Percentiles rank a stretch among this genome's conserved stretches.
phyloP scores from a whole-genome alignment of 2,797 vertebrate species.

The Urophycis tenuis region DNA sequence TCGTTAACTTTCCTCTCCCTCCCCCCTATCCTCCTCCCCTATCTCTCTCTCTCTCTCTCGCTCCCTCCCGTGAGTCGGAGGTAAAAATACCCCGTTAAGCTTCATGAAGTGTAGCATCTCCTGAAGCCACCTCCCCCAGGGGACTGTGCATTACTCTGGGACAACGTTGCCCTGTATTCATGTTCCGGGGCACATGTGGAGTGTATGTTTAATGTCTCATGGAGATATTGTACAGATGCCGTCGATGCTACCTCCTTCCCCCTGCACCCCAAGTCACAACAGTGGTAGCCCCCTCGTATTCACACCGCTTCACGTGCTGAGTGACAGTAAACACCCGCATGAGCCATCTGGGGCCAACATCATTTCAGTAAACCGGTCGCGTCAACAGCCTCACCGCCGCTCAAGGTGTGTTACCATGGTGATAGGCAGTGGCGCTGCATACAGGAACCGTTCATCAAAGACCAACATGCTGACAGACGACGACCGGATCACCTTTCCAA shows the following conservation, averaged over 20 bases:
- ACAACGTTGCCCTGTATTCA: background rate
- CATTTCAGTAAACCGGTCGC: slow-evolving; percentile 34
- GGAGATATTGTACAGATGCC: slow-evolving; percentile 17
- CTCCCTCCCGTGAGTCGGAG: slow-evolving; percentile 18
- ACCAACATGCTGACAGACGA: slow-evolving; percentile 31
- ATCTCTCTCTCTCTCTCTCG: slow-evolving; percentile 6
- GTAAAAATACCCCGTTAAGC: slow-evolving; percentile 22
- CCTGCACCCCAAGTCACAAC: background rate
- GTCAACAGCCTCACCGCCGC: slow-evolving; percentile 31
- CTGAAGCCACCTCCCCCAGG: background rate
- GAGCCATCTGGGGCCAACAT: slow-evolving; percentile 55
- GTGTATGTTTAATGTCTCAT: slow-evolving; percentile 8
- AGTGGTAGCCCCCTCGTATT: slow-evolving; percentile 22
- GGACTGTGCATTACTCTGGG: slow-evolving; percentile 1
- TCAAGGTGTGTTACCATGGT: slow-evolving; percentile 46
- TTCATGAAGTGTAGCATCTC: slow-evolving; percentile 11
- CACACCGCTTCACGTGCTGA: slow-evolving; percentile 36
- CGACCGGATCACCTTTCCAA: background rate
- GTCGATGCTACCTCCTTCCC: slow-evolving; percentile 21
- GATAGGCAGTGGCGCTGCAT: slow-evolving; percentile 25
- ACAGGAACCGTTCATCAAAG: slow-evolving; percentile 27
- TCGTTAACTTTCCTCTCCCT: slow-evolving; percentile 19
- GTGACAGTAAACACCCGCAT: slow-evolving; percentile 49
- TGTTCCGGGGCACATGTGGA: background rate
- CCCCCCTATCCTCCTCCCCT: slow-evolving; percentile 1